phyloP scores from a whole-genome alignment of 1,140 invertebrate genomes.

The Drosophila pallidifrons region DNA sequence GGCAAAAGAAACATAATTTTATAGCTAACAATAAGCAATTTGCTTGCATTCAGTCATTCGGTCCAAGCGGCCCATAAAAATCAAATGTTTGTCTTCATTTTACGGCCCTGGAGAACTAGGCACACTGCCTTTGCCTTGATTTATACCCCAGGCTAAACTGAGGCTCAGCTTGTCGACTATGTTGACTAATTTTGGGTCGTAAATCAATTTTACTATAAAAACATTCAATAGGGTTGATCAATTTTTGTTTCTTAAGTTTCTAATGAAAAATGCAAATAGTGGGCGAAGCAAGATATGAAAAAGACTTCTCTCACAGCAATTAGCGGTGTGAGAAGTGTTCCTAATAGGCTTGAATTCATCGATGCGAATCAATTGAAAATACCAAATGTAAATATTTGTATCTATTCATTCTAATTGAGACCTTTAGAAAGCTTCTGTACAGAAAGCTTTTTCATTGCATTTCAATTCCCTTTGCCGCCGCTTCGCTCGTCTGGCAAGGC shows the following conservation, averaged over 20 bases:
- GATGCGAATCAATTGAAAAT: slow-evolving; percentile 12
- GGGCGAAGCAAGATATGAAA: background rate
- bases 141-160: slow-evolving; percentile 58
- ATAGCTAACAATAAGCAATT: slow-evolving; percentile 58
- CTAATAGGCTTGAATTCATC: slow-evolving; percentile 28
- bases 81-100: slow-evolving; percentile 78
- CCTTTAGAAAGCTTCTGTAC: background rate
- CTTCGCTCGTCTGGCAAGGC: background rate
- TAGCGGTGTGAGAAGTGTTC: slow-evolving; percentile 51
- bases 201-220: slow-evolving; percentile 80
- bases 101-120: slow-evolving; percentile 49
- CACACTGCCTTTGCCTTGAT: slow-evolving; percentile 69
- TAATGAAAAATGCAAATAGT: slow-evolving; percentile 64
- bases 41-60: slow-evolving; percentile 46
- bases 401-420: background rate
- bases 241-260: slow-evolving; percentile 50
- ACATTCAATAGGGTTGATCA: slow-evolving; percentile 61
- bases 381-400: background rate
- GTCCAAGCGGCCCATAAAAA: slow-evolving; percentile 73
- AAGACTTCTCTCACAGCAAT: slow-evolving; percentile 63
- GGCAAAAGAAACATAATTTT: slow-evolving; percentile 45
- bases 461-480: background rate
- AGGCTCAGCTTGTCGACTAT: slow-evolving; percentile 51
- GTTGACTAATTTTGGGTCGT: slow-evolving; percentile 76
- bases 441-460: background rate